Evolutionary conservation across 2,797 vertebrate genomes (phyloP).

Genomic region (Anguilla anguilla): DNA sequence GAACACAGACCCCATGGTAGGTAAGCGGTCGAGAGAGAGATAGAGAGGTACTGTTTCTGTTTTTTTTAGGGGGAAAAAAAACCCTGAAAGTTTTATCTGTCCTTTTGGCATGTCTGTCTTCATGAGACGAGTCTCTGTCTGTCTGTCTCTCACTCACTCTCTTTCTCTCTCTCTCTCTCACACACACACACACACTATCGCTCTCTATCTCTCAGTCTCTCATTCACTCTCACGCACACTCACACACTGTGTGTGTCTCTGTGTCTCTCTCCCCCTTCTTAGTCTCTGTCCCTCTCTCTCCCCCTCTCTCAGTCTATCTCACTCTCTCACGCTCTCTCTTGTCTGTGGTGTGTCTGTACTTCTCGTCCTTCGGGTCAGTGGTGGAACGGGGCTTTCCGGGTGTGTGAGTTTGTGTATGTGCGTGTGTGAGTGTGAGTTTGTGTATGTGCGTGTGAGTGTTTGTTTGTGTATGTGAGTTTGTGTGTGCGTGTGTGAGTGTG

Average conservation of each 20-base stretch:
- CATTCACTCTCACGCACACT: conserved; percentile 7
- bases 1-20: conserved; percentile 52
- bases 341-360: neutral
- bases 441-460: neutral
- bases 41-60: neutral
- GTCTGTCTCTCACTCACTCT: conserved; percentile 22
- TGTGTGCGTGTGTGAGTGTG: conserved; percentile 30
- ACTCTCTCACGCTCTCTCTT: no score
- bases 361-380: neutral
- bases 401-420: conserved; percentile 1
- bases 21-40: neutral
- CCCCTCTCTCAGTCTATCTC: conserved; percentile 20
- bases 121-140: neutral
- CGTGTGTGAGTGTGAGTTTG: conserved; percentile 20
- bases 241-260: neutral
- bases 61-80: no score
- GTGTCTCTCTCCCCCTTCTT: conserved; percentile 17
- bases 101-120: no score
- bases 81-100: no score
- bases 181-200: neutral
- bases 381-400: neutral
- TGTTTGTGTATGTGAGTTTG: neutral
- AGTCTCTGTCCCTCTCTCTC: neutral
- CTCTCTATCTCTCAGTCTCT: conserved; percentile 25
- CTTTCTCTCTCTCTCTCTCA: neutral